Percentiles rank a stretch among this genome's conserved stretches.
Conservation (phyloP, 1,140 invertebrate genomes). For the Helicoverpa zea region DNA sequence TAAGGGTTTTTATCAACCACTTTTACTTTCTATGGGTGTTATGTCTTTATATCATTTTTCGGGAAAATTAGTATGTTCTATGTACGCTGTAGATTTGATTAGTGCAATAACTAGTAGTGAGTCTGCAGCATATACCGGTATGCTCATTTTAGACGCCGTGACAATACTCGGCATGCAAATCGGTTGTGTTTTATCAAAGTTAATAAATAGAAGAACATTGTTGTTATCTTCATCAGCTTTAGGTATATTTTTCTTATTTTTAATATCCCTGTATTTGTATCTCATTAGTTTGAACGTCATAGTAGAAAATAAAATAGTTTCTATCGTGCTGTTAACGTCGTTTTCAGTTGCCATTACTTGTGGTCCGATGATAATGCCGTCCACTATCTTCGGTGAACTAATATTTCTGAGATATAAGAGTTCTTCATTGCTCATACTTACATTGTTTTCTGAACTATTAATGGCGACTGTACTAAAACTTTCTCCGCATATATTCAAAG, state of each 20-base stretch:
- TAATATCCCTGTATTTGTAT: constrained; percentile 56
- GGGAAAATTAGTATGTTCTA: constrained; percentile 62
- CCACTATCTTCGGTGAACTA: constrained; percentile 61
- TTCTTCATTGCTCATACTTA: constrained; percentile 50
- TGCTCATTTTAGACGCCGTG: constrained; percentile 57
- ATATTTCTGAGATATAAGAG: constrained; percentile 57
- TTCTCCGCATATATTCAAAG: constrained; percentile 56
- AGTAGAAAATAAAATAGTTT: constrained; percentile 47
- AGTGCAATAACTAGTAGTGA: constrained; percentile 59
- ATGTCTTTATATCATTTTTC: constrained; percentile 59
- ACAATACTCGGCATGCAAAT: constrained; percentile 59
- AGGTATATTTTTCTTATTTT: constrained; percentile 54
- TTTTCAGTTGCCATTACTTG: constrained; percentile 55
- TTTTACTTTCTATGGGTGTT: constrained; percentile 47
- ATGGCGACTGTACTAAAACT: constrained; percentile 56
- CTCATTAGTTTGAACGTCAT: constrained; percentile 46
- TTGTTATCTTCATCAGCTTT: constrained; percentile 49
- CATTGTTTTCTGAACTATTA: constrained; percentile 51
- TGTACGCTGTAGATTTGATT: constrained; percentile 63
- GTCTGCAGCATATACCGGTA: constrained; percentile 53
- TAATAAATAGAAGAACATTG: constrained; percentile 54
- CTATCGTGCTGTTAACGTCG: constrained; percentile 51
- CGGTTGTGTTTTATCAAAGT: constrained; percentile 53
- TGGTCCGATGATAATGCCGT: constrained; percentile 58
- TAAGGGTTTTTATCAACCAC: constrained; percentile 50